These are phyloP conservation scores for Pachymerium ferrugineum DNA, from an alignment of 2,888 invertebrate species.

Conservation along the genomic window DNA sequence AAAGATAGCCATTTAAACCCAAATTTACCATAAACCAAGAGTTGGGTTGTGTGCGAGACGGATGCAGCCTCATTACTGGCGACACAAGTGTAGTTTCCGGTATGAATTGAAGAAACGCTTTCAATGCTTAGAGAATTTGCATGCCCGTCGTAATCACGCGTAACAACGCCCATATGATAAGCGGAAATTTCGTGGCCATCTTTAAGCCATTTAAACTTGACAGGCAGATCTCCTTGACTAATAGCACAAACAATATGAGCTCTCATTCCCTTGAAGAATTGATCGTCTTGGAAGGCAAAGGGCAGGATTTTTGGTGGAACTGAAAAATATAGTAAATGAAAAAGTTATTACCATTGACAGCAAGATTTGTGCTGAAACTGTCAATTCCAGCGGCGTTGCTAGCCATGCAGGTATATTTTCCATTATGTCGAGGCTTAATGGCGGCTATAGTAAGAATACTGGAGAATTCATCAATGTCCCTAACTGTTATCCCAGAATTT, in stretches of 20 bases:
- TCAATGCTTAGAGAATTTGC: slow-evolving; percentile 41
- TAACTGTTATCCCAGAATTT: slow-evolving; percentile 41
- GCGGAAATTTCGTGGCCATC: slow-evolving; percentile 45
- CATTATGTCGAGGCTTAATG: slow-evolving; percentile 51
- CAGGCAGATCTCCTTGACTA: slow-evolving; percentile 70
- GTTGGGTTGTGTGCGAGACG: slow-evolving; percentile 39
- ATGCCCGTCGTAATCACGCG: slow-evolving; percentile 38
- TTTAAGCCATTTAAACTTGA: slow-evolving; percentile 63
- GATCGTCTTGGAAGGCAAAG: slow-evolving; percentile 64
- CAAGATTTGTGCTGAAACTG: slow-evolving; percentile 37
- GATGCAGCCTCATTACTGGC: slow-evolving; percentile 41
- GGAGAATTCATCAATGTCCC: slow-evolving; percentile 44
- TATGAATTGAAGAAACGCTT: slow-evolving; percentile 39
- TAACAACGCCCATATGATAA: slow-evolving; percentile 37
- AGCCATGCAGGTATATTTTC: slow-evolving; percentile 50
- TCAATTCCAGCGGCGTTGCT: slow-evolving; percentile 44
- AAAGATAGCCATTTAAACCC: background rate
- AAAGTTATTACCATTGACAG: slow-evolving; percentile 16
- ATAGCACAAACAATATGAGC: slow-evolving; percentile 66
- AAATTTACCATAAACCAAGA: slow-evolving; percentile 40
- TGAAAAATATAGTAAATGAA: slow-evolving; percentile 46
- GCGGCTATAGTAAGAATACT: slow-evolving; percentile 51
- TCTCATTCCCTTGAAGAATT: slow-evolving; percentile 68
- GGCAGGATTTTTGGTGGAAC: slow-evolving; percentile 69
- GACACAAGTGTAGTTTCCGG: slow-evolving; percentile 42